Percentiles rank a stretch among this genome's conserved stretches.
Evolutionary conservation across 1,140 invertebrate genomes (phyloP).

Genomic region (Neuroterus valhalla): DNA sequence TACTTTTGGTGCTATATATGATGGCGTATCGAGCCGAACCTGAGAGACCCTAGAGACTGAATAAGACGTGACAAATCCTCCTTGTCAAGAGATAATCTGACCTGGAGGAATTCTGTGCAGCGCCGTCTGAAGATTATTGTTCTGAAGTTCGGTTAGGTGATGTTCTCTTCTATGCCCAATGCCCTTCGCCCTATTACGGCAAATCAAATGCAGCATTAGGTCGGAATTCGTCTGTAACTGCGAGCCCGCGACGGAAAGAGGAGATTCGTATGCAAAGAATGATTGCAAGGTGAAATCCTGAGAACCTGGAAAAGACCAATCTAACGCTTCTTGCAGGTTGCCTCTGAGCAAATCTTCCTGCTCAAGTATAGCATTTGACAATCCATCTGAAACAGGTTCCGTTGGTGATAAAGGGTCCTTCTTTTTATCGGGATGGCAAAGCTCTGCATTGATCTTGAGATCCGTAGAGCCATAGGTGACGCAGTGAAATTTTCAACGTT

Average conservation of each 20-base stretch:
- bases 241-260: slow-evolving; percentile 30
- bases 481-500: slow-evolving; percentile 35
- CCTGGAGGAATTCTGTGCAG: slow-evolving; percentile 50
- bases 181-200: slow-evolving; percentile 58
- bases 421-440: slow-evolving; percentile 45
- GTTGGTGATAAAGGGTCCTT: too few species aligned
- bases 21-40: slow-evolving; percentile 47
- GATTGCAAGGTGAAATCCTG: not conserved
- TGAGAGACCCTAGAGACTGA: slow-evolving; percentile 52
- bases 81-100: slow-evolving; percentile 48
- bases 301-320: not conserved
- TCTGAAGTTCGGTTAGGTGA: slow-evolving; percentile 43
- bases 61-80: slow-evolving; percentile 47
- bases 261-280: not conserved
- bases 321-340: not conserved
- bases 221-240: slow-evolving; percentile 44
- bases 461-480: slow-evolving; percentile 16
- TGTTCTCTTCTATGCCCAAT: slow-evolving; percentile 54
- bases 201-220: slow-evolving; percentile 54
- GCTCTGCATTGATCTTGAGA: slow-evolving; percentile 48
- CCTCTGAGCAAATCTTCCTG: not conserved
- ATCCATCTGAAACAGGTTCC: not conserved
- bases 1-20: slow-evolving; percentile 29
- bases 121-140: slow-evolving; percentile 47
- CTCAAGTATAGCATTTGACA: not conserved